Percentiles rank a stretch among this genome's conserved stretches.
These are phyloP conservation scores for Smittia sp. DNA, from an alignment of 2,888 invertebrate species.

Conservation along the genomic window DNA sequence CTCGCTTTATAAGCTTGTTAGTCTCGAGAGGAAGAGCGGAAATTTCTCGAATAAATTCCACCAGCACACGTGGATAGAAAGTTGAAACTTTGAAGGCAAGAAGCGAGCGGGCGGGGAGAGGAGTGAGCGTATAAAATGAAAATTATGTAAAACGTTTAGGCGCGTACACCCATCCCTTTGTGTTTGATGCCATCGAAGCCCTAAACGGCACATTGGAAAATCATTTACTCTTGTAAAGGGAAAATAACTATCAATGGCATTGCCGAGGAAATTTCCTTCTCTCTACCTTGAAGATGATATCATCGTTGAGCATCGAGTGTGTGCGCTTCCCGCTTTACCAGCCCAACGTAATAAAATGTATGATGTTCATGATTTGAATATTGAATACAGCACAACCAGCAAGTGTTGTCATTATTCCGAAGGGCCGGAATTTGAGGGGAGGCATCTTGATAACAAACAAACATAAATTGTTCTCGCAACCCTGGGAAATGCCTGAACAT, in stretches of 20 bases:
- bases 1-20: no score
- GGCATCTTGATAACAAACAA: slow-evolving; percentile 24
- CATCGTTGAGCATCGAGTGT: not conserved
- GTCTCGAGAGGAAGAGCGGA: no score
- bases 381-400: slow-evolving; percentile 17
- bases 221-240: slow-evolving; percentile 21
- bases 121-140: slow-evolving; percentile 3
- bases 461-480: slow-evolving; percentile 16
- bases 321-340: not conserved
- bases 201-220: slow-evolving; percentile 24
- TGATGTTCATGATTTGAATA: slow-evolving; percentile 29
- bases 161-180: not conserved
- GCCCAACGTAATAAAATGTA: not conserved
- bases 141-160: slow-evolving; percentile 6
- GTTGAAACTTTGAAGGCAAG: not conserved
- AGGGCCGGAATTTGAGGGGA: not conserved
- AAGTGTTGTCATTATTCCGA: slow-evolving; percentile 25
- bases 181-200: not conserved
- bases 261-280: not conserved
- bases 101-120: not conserved
- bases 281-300: not conserved
- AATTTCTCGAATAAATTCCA: not conserved
- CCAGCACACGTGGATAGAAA: not conserved
- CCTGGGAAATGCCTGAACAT: not conserved
- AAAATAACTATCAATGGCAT: slow-evolving; percentile 14